Evolutionary conservation across 2,797 vertebrate genomes (phyloP), one percentile per base, ranked within the genome.

Genomic region (Poecilia gillii): DNA sequence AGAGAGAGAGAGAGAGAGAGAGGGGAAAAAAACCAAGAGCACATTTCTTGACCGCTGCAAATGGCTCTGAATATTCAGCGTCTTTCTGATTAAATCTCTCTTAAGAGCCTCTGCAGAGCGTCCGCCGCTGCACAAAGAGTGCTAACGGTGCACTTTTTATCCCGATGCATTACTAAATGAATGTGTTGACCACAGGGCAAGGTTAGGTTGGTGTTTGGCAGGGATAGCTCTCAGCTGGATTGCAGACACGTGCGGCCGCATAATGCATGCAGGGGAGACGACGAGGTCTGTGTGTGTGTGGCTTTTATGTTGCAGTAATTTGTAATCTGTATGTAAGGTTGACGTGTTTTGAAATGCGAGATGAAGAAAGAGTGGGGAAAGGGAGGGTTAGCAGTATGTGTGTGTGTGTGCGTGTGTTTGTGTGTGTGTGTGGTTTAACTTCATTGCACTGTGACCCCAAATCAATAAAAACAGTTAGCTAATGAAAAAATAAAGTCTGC

Each of bases 41-140:
- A 64, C 80, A 70, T 83, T 84, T 92, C 91, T 95, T 90, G 88
- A 93, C 93, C 86, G 84, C 90, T 78, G 87, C 90, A 93, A 93
- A 90, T 92, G 93, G 89, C 85, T 89, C 81, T 95, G 94, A 95
- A 96, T 95, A 95, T 95, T 96, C 93, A 95, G 90, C 64, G 81
- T 85, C 72, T 88, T 90, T 92, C 91, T 94, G 94, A 93, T 94
- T 94, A 94, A 94, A 91, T 92, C 84, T 90, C 88, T 91, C 90
- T 94, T 91, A 94, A 94, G 93, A 94, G 92, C 93, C 89, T 86
- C 89, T 57, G 88, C 87, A 71, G 74, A 89, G 81, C 57, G 90
- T 88, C 91, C 72, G 85, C 89, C 76, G 46, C 90, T 76, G 90
- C 90, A 77, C 76, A 49, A 81, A 88, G 89, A 93, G 89, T 92